Base-by-base conservation (phyloP, 1,140 invertebrate genomes). In the Drosophila setifemur region DNA sequence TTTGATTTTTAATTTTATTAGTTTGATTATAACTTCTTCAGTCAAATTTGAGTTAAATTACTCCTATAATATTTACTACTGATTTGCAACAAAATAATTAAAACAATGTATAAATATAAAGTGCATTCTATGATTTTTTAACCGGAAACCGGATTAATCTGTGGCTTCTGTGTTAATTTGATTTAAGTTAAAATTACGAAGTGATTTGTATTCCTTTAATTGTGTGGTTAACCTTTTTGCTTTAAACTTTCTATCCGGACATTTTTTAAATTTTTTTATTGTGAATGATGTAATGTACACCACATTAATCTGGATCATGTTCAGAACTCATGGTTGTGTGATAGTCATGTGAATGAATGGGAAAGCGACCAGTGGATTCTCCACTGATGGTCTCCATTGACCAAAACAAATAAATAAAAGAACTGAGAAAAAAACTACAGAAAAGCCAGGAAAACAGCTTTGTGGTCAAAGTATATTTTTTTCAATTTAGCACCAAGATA, bases 401-500 rank as follows among this genome's bases (percentile, higher is more conserved):
- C 29, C 23, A 23, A 28, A 16, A 19, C 29, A 61, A 61, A 64
- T 31, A 61, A 61, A 61, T 33, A 18, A 29, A 31, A 29, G n/a
- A 25, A 28, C 28, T 21, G 8, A 40, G 31, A 64, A 48, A 19
- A 39, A 37, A 12, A 48, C 25, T 52, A 37, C n/a, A n/a, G 11
- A 44, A 58, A 18, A 44, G 31, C 21, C 31, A 54, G 55, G 63
- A 74, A 85, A 64, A 35, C 70, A 29, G 26, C 29, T 50, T 78
- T 85, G 81, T 43, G 79, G 79, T 83, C 31, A 4, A 16, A 9
- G 42, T 47, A 33, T 18, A 26, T 64, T 60, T 78, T 75, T 71
- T 85, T 71, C 79, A 87, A 87, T 86, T 86, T 75, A 49, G 47
- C 39, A 68, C 37, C 11, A 50, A 49, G 79, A 47, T 69, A 73